Evolutionary conservation across 2,888 invertebrate species (phyloP), one percentile per base, ranked within the genome.

Genomic region (Toxonevra muliebris): DNA sequence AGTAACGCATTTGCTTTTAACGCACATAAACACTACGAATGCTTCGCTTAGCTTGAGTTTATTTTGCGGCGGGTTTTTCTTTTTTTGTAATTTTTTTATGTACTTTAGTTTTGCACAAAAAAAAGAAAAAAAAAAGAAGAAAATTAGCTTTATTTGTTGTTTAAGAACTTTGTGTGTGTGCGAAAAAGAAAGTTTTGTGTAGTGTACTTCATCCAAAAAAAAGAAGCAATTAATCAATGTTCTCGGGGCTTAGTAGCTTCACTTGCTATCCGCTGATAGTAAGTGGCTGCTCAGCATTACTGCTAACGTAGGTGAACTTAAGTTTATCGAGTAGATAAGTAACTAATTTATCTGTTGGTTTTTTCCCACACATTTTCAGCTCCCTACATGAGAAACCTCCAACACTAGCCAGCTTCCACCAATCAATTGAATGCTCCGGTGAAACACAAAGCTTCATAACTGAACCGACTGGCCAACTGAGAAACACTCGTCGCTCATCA

Each of bases 221-320:
- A 19, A 30, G 43, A 60, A 57, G 50, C 58, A 5, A 17, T 40
- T 5, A 15, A 43, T 52, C 52, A 53, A 73, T 81, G 81, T 78
- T 79, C 73, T 81, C 82, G 72, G 76, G 82, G 68, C 71, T 81
- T 50, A 80, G 81, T 74, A 79, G 82, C 71, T 82, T 80, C 70
- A 81, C 81, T 74, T 81, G 81, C 78, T 81, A 80, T 70, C 81
- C 81, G 20, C 72, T 81, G 78, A 77, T 81, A 77, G 78, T 81
- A 68, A 81, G 81, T 73, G 81, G 81, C 64, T 81, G 81, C 72
- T 81, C 81, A 20, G 81, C 82, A 4, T 69, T 81, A 60, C 58
- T 81, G 15, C 41, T 81, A 48, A 79, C 81, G 81, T 81, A 75
- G 63, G 79, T 48, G 7, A 61, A 1, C 0, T 30, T 48, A 48